Evolutionary conservation across 1,140 invertebrate genomes (phyloP).

Genomic region (Psix sp.): DNA sequence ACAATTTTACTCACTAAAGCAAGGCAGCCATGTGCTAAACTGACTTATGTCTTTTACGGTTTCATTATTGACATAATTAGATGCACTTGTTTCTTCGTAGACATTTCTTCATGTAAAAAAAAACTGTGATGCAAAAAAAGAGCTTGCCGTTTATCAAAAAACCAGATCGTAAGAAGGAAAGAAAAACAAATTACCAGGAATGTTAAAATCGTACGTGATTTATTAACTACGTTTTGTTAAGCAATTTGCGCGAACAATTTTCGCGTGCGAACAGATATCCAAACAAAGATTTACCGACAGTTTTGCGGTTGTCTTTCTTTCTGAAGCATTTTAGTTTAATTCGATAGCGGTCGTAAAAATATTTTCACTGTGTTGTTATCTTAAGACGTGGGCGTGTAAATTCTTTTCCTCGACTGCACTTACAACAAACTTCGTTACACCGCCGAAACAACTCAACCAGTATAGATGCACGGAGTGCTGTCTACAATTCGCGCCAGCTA

Average conservation of each 20-base stretch:
- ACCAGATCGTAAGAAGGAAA: too few species aligned
- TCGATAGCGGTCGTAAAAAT: constrained; percentile 57
- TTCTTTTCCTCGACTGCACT: constrained; percentile 45
- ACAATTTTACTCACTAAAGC: constrained; percentile 46
- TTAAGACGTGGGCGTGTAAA: constrained; percentile 45
- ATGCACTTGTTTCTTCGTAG: constrained; percentile 28
- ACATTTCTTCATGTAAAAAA: too few species aligned
- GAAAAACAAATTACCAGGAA: constrained; percentile 13
- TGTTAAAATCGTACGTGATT: constrained; percentile 34
- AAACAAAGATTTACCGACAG: constrained; percentile 60
- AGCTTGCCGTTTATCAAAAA: too few species aligned
- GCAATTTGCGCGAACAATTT: constrained; percentile 41
- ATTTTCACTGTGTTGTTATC: constrained; percentile 56
- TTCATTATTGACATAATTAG: constrained; percentile 46
- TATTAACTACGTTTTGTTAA: constrained; percentile 32
- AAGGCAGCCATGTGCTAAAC: constrained; percentile 31
- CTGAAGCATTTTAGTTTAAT: constrained; percentile 57
- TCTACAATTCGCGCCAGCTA: constrained; percentile 47
- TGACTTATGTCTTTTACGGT: constrained; percentile 41
- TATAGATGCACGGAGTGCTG: constrained; percentile 43
- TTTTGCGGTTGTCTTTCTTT: constrained; percentile 58
- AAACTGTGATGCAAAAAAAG: too few species aligned
- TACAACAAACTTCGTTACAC: constrained; percentile 51
- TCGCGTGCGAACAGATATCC: constrained; percentile 36
- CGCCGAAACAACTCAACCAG: constrained; percentile 40